Base-by-base conservation (phyloP, 2,113 vertebrate species). In the Sinocyclocheilus rhinocerous region DNA sequence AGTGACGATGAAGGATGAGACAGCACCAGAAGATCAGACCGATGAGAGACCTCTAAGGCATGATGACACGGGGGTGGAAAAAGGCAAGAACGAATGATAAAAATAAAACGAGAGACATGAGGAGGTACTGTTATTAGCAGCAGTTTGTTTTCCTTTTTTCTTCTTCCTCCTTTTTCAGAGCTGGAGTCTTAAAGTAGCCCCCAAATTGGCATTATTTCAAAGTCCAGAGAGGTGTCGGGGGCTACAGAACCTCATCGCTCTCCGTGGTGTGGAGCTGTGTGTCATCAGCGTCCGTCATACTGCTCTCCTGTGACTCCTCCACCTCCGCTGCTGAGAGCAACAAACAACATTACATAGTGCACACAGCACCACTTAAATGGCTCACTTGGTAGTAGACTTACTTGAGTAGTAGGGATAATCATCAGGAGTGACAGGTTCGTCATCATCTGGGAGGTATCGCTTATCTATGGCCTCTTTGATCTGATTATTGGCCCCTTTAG, bases 401-500 rank as follows among this genome's bases (percentile, higher is more conserved):
- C 93, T 95, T 92, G 94, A 94, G 82, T 95, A 95, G 52, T 90
- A 95, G 13, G 91, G 92, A 81, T 93, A 96, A 84, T 97, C 96
- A 87, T 97, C 96, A 48, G 95, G 96, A 16, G 95, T 96, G 87
- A 97, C 95, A 13, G 96, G 96, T 63, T 97, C 97, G 89, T 97
- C 97, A 8, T 99, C 98, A n/a, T 99, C 98, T 4, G 98, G 98
- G 88, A 99, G 95, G 93, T 99, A 99, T 77, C 97, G 94, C 76
- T 99, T 99, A 80, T 99, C 98, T 65, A 99, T 99, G 92, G 98
- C 98, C 94, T 99, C 98, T 95, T 99, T 99, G 90, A 99, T 99
- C 94, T 99, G 98, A 93, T 99, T 99, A 92, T 99, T 99, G 85
- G 97, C 98, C 93, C 98, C 98, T 96, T 99, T 99, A 81, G 98